Base-by-base conservation (phyloP, 2,888 invertebrate genomes). In the Patella depressa region DNA sequence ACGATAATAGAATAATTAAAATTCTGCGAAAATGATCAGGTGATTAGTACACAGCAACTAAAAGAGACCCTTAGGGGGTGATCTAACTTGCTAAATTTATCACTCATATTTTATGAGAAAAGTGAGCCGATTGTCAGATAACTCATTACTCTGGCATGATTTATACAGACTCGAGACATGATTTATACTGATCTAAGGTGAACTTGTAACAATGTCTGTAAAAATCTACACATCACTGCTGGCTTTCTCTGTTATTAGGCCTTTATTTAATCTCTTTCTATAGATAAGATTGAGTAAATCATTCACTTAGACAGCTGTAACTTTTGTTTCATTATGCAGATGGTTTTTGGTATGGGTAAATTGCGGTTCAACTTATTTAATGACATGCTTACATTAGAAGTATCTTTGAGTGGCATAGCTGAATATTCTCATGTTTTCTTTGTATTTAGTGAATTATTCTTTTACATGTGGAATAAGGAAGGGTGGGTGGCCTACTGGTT, bases 131-230 rank as follows among this genome's bases (percentile, higher is more conserved):
- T 65, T 65, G 65, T 65, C 65, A 65, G 65, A 65, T 65, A 24
- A 65, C 65, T 65, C 65, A 65, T 65, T 65, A 65, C 24, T 24
- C 19, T 65, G 65, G 65, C 65, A 65, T 65, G 65, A 65, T 65
- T 65, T 65, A 65, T 65, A 65, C 11, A 24, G 65, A 65, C 65
- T 65, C 24, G 65, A 65, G 65, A 45, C 69, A 70, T 79, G 79
- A 81, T 78, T 79, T 77, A 74, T 77, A 70, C 71, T 77, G 80
- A 79, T 78, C 76, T 65, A 72, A 71, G 75, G 74, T 73, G 76
- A 71, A 34, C 71, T 72, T 59, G 74, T 72, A 45, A 74, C 74
- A 69, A 74, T 65, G 75, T 54, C 72, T 70, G 74, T 65, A 65
- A 65, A 65, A 65, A 65, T 65, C 19, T 65, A 65, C 19, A 19